These are phyloP conservation scores for Lasioglossum baleicum DNA, from an alignment of 1,140 invertebrate genomes.

Conservation along the genomic window DNA sequence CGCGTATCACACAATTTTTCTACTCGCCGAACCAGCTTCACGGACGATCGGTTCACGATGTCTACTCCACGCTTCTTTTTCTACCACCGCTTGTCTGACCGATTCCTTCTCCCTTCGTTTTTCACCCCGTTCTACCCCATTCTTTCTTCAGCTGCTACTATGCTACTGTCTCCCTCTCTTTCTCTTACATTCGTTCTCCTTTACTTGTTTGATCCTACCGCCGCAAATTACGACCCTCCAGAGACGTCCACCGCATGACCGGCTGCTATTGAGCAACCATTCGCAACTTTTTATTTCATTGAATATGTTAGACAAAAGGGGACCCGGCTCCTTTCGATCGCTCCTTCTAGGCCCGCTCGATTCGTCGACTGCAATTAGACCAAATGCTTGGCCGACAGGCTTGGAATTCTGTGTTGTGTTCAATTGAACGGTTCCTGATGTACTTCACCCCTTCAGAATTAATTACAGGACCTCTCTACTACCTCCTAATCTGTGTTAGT, in stretches of 20 bases:
- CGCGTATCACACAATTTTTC: conserved; percentile 69
- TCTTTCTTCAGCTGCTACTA: not conserved
- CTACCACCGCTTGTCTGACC: conserved; percentile 14
- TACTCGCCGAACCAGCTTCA: conserved; percentile 50
- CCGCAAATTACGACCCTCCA: conserved; percentile 45
- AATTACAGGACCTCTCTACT: no score
- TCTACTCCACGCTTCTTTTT: conserved; percentile 23
- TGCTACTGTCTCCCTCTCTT: not conserved
- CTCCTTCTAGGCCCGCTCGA: not conserved
- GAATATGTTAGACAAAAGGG: not conserved
- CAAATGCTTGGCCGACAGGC: no score
- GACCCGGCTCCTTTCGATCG: not conserved
- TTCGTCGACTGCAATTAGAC: no score
- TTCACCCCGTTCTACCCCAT: not conserved
- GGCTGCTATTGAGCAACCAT: conserved; percentile 20
- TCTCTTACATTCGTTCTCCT: not conserved
- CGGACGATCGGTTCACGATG: conserved; percentile 53
- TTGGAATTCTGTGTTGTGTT: no score
- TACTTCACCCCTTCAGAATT: no score
- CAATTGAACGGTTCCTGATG: no score
- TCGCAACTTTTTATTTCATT: conserved; percentile 15
- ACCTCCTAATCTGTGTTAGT: no score
- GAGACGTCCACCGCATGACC: conserved; percentile 21
- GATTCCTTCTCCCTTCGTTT: not conserved
- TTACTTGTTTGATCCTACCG: not conserved